phyloP scores from a whole-genome alignment of 2,888 invertebrate species.

The Drosophila kokeensis region DNA sequence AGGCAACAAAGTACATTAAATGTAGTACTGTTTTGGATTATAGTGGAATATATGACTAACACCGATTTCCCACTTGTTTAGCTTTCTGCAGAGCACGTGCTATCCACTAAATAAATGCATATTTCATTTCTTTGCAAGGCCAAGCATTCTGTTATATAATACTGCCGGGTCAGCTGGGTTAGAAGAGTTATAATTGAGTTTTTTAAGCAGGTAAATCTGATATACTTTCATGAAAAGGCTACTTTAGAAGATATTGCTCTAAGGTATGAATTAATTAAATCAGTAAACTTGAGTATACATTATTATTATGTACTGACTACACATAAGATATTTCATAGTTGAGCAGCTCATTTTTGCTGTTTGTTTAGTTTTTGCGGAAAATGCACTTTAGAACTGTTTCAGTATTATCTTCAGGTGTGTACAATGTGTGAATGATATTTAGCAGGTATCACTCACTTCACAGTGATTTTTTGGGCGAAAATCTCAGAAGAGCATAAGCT shows the following conservation, averaged over 20 bases:
- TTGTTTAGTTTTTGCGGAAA: conserved; percentile 22
- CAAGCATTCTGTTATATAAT: conserved; percentile 1
- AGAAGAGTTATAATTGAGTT: neutral
- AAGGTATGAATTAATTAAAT: neutral
- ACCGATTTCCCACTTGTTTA: conserved; percentile 4
- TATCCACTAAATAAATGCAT: conserved; percentile 8
- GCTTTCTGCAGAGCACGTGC: conserved; percentile 12
- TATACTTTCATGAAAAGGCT: neutral
- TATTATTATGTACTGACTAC: neutral
- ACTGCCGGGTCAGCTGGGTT: neutral
- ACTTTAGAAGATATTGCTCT: neutral
- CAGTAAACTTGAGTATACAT: too few species aligned
- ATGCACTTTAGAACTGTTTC: conserved; percentile 26
- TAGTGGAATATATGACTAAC: conserved; percentile 6
- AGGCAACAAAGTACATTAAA: neutral
- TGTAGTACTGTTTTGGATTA: conserved; percentile 11
- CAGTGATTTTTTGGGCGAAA: conserved; percentile 13
- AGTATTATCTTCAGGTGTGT: conserved; percentile 15
- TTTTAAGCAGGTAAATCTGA: neutral
- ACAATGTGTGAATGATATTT: conserved; percentile 68
- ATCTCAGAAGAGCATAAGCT: conserved; percentile 9
- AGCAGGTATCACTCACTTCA: conserved; percentile 65
- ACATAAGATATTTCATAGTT: conserved; percentile 11
- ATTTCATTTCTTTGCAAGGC: neutral
- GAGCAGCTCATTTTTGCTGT: conserved; percentile 8